phyloP scores from a whole-genome alignment of 2,113 vertebrate genomes.

The Actenoides lindsayi region DNA sequence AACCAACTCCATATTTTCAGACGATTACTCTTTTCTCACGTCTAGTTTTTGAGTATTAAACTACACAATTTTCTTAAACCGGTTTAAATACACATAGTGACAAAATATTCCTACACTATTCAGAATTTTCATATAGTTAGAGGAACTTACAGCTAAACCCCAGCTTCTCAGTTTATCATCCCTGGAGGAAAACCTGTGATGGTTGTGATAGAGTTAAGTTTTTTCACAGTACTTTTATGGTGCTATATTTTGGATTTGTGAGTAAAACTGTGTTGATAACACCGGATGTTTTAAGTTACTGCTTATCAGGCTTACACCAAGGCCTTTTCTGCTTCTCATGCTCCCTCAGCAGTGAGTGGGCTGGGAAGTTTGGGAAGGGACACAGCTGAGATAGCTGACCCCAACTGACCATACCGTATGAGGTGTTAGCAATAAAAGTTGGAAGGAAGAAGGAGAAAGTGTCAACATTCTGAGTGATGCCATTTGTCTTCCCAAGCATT shows the following conservation, averaged over 20 bases:
- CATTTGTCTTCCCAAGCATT: not conserved
- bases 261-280: not conserved
- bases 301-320: not conserved
- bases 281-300: not conserved
- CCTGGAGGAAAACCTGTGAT: not conserved
- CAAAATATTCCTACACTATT: not conserved
- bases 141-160: not conserved
- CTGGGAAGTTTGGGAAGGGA: not conserved
- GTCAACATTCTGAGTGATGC: fast-evolving
- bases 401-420: not conserved
- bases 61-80: not conserved
- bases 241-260: not conserved
- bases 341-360: not conserved
- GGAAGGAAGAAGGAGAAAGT: not conserved
- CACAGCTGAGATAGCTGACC: not conserved
- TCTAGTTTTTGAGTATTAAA: conserved; percentile 23
- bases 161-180: not conserved
- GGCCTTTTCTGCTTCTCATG: not conserved
- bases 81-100: not conserved
- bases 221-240: not conserved
- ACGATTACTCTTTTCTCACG: not conserved
- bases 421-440: not conserved
- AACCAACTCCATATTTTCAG: not conserved
- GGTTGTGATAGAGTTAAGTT: not conserved
- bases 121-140: not conserved